phyloP scores from a whole-genome alignment of 2,113 vertebrate species.

The human region GRCh38 chr16:13825501-13826000 shows the following conservation, averaged over 20 bases:
- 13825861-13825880: neutral
- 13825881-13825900: neutral
- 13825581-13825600: neutral
- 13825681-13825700: neutral
- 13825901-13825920: neutral
- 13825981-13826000: no score
- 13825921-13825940: neutral
- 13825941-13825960: neutral
- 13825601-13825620: neutral
- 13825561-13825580: neutral
- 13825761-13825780: neutral
- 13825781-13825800: neutral
- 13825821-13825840: neutral
- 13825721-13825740: neutral
- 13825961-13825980: neutral
- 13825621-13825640: neutral
- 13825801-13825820: neutral
- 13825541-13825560: neutral
- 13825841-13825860: neutral
- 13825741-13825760: neutral
- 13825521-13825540: neutral
- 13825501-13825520: neutral
- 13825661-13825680: neutral
- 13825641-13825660: neutral
- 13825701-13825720: neutral